Evolutionary conservation across 2,888 invertebrate species (phyloP).

Genomic region (Agrochola circellaris): DNA sequence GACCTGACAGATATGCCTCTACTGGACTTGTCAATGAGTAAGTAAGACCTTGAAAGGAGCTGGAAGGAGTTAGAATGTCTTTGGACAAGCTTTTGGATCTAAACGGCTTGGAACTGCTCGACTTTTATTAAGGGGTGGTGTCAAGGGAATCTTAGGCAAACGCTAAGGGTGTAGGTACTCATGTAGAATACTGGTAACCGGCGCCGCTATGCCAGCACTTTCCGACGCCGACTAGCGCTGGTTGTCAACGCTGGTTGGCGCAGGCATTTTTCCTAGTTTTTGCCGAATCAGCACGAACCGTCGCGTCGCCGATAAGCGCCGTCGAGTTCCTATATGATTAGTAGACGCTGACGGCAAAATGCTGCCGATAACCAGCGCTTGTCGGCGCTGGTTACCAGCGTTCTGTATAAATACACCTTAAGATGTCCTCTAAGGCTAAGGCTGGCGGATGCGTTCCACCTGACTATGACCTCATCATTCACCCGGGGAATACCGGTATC

Average conservation of each 20-base stretch:
- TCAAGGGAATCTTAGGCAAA: not conserved
- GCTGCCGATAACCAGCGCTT: not conserved
- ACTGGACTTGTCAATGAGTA: constrained; percentile 96
- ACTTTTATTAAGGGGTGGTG: not conserved
- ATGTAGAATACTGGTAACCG: not conserved
- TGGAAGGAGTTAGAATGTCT: not conserved
- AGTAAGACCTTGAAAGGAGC: constrained; percentile 79
- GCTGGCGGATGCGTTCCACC: not conserved
- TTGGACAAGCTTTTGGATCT: not conserved
- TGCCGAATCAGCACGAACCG: not conserved
- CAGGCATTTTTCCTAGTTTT: not conserved
- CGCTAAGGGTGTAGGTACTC: too few species aligned
- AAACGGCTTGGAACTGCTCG: not conserved
- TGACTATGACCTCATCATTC: not conserved
- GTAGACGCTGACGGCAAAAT: not conserved
- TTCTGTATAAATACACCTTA: not conserved
- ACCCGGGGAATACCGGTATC: not conserved
- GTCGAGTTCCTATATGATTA: not conserved
- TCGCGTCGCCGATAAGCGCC: too few species aligned
- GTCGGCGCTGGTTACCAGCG: not conserved
- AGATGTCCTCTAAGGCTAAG: not conserved
- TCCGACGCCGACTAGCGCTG: too few species aligned
- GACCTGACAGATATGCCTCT: constrained; percentile 95
- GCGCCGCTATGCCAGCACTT: not conserved
- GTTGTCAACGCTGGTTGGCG: not conserved